Percentiles rank a stretch among this genome's conserved stretches.
These are phyloP conservation scores for Barypeithes pellucidus DNA, from an alignment of 2,888 invertebrate genomes.

Conservation along the genomic window DNA sequence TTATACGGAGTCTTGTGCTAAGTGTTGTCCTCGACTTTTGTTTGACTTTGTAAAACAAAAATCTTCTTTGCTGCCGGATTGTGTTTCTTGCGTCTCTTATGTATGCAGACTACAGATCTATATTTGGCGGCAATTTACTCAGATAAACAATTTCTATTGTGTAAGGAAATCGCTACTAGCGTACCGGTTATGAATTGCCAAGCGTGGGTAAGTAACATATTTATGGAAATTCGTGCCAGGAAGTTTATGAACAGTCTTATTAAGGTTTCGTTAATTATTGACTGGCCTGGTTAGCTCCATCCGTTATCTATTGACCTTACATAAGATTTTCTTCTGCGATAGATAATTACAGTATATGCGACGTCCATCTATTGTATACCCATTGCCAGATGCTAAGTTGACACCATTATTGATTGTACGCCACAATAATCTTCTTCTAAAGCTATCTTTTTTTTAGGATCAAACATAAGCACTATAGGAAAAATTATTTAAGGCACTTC, in stretches of 20 bases:
- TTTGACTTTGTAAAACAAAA: constrained; percentile 43
- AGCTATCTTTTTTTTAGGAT: no score
- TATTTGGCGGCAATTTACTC: constrained; percentile 39
- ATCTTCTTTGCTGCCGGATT: constrained; percentile 40
- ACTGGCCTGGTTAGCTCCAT: neutral
- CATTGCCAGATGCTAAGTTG: no score
- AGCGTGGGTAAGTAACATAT: constrained; percentile 36
- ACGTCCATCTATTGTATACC: no score
- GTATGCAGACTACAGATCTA: constrained; percentile 25
- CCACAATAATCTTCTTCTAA: no score
- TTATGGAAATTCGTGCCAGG: constrained; percentile 1
- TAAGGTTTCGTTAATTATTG: constrained; percentile 1
- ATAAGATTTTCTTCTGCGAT: neutral
- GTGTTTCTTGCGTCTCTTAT: constrained; percentile 26
- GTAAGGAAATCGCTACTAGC: constrained; percentile 34
- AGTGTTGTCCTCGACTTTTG: constrained; percentile 47
- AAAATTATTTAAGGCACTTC: no score
- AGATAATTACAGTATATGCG: neutral
- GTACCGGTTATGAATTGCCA: constrained; percentile 16
- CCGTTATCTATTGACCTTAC: neutral
- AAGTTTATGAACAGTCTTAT: neutral
- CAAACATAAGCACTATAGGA: no score
- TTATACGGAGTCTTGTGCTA: constrained; percentile 47
- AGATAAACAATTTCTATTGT: constrained; percentile 39
- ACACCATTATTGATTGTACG: no score